These are phyloP conservation scores for Pollimyrus isidori DNA, from an alignment of 2,113 vertebrate species.

Conservation along the genomic window DNA sequence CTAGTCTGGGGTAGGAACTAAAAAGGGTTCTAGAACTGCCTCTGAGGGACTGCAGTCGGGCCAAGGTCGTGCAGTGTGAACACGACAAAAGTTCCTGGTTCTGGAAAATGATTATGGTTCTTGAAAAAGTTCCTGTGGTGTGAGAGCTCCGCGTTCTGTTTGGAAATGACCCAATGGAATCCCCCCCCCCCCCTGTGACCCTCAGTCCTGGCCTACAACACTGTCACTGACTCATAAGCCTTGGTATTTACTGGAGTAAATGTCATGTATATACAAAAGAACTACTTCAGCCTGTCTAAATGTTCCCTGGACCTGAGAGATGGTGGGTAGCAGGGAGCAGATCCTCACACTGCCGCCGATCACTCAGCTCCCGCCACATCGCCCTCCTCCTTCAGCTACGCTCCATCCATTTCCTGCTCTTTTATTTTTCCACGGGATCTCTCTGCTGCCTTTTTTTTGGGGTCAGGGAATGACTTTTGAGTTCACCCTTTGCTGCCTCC, in stretches of 20 bases:
- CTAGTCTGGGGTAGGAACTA: not conserved
- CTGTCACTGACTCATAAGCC: not conserved
- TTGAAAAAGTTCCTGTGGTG: not conserved
- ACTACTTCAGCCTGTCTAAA: not conserved
- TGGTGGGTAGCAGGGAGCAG: not conserved
- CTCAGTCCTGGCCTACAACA: not conserved
- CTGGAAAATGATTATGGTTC: not conserved
- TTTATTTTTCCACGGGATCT: not conserved
- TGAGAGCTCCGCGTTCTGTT: not conserved
- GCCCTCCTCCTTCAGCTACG: not conserved
- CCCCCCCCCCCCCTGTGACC: not conserved
- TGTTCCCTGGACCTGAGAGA: not conserved
- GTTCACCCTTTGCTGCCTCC: not conserved
- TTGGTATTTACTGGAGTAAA: not conserved
- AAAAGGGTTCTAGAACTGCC: not conserved
- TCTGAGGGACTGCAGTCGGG: not conserved
- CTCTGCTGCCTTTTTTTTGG: not conserved
- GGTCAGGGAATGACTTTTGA: not conserved
- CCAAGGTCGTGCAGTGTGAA: not conserved
- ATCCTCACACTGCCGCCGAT: not conserved
- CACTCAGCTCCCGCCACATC: not conserved
- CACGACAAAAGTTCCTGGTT: not conserved
- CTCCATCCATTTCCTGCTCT: not conserved
- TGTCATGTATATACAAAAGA: not conserved
- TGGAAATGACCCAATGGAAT: not conserved